Base-by-base conservation (phyloP, 1,140 invertebrate species). In the Propsilocerus akamusi region DNA sequence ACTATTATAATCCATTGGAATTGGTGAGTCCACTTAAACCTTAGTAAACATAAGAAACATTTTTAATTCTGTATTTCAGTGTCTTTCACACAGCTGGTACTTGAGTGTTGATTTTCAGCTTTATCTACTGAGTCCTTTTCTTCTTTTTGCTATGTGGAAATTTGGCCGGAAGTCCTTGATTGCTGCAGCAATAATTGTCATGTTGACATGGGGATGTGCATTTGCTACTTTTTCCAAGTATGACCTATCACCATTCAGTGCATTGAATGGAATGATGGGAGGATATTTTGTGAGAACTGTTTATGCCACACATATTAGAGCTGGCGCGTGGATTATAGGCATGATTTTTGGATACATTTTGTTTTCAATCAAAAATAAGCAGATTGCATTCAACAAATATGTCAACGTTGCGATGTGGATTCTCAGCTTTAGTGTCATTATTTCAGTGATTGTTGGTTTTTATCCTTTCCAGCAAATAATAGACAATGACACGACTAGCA, bases 41-140 rank as follows among this genome's bases (percentile, higher is more conserved):
- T 17, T 37, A 37, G 20, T 17, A 14, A 34, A 34, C 30, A n/a
- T 34, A 4, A 3, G 20, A 12, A 17, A 7, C 11, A 37, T 2
- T 17, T 37, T 37, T 14, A 6, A 12, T 37, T 12, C 6, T 14
- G 6, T 37, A 3, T 48, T 68, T 69, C 7, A 57, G 76, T 74
- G 76, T 74, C 53, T 59, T 76, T 46, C 60, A 62, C 25, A 71
- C 74, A 51, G 61, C 72, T 76, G 73, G 73, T 76, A 75, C 49
- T 53, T 76, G 10, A 62, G 72, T 0, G 69, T 71, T 1, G 72
- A 75, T 49, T 68, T 73, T 48, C 74, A 75, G 34, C 58, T 74
- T 4, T 70, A 69, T 53, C 62, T 72, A 24, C 5, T 73, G 2
- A 67, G 67, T 3, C 65, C 72, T 0, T 20, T 73, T 1, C 49